phyloP scores from a whole-genome alignment of 2,888 invertebrate genomes.

The Heliconius charithonia region DNA sequence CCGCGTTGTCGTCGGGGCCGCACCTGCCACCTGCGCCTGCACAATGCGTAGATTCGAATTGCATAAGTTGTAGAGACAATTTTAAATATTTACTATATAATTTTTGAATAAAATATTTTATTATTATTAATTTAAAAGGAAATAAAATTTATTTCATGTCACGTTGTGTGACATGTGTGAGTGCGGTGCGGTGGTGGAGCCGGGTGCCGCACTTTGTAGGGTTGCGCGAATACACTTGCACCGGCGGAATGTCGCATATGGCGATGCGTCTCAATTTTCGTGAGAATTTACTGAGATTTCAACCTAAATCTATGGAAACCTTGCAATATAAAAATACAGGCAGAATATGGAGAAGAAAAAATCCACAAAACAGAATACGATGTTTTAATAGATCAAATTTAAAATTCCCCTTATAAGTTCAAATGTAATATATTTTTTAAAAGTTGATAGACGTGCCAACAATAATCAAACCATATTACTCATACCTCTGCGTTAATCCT shows the following conservation, averaged over 20 bases:
- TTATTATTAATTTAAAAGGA: background rate
- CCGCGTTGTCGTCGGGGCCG: too few species aligned
- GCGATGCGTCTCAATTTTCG: slow-evolving; percentile 18
- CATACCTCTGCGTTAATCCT: too few species aligned
- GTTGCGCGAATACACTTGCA: slow-evolving; percentile 17
- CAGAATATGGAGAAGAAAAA: too few species aligned
- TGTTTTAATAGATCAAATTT: too few species aligned
- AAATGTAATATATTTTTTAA: too few species aligned
- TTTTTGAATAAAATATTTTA: background rate
- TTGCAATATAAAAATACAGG: background rate
- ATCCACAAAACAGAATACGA: too few species aligned
- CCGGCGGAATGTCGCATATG: slow-evolving; percentile 11
- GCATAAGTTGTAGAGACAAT: background rate
- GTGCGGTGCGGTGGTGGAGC: too few species aligned
- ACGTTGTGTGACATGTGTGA: too few species aligned
- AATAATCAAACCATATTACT: too few species aligned
- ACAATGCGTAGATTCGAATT: background rate
- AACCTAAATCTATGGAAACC: background rate
- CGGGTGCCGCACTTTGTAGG: slow-evolving; percentile 18
- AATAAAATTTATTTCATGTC: background rate
- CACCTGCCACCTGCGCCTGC: background rate
- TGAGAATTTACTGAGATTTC: slow-evolving; percentile 20
- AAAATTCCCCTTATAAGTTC: too few species aligned
- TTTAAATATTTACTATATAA: background rate
- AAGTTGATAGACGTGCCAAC: too few species aligned